Evolutionary conservation across 1,140 invertebrate genomes (phyloP), one percentile per base, ranked within the genome.

Genomic region (Papilio xuthus): DNA sequence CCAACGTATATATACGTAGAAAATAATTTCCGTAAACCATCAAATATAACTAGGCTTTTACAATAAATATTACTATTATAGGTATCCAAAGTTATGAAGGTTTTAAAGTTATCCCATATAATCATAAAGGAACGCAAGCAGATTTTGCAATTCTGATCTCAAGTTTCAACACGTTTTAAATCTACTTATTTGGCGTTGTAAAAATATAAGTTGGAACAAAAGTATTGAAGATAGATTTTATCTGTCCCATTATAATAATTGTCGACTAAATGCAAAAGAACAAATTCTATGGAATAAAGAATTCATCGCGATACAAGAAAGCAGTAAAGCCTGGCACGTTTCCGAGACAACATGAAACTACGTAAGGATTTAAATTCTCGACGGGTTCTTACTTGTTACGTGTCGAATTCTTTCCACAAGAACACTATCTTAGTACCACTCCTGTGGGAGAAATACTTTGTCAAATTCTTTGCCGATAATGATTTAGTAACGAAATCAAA

Each of bases 331-430:
- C 26, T 67, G 26, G 60, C 60, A 67, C 60, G 60, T 67, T 15
- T 67, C 60, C 60, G 60, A 67, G 60, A 67, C 60, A 67, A 67
- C 60, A 67, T 67, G 26, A 67, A 67, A 67, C 60, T 67, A 67
- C 60, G 60, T 67, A 67, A 67, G 60, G 60, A 67, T 67, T 67
- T 67, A 67, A 67, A 67, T 67, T 67, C 60, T 67, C 60, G 23
- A 23, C 26, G 60, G 60, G 23, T 67, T 67, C 60, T 67, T 67
- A 28, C 60, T 67, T 67, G 60, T 67, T 67, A 67, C 60, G 60
- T 67, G 60, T 67, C 60, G 60, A 67, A 67, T 67, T 67, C 60
- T 67, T 28, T 53, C 50, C n/a, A 28, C 26, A 0, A 28, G 60
- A 67, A 12, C 26, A 67, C 60, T 67, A 67, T 67, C 28, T 67